Conservation (phyloP, 2,888 invertebrate species). For the Nephrocerus scutellatus region DNA sequence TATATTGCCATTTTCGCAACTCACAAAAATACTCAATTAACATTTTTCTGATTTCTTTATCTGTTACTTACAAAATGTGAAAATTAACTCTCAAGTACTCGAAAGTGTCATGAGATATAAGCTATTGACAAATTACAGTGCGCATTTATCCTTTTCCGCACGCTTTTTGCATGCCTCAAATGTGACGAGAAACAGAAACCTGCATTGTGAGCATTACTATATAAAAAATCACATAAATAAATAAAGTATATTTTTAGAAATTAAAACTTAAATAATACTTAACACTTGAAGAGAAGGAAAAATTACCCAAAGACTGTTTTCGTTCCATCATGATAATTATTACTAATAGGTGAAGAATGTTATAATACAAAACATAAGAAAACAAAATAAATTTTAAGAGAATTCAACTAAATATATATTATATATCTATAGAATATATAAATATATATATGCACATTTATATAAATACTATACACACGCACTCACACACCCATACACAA, state of each 20-base stretch:
- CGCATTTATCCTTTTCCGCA: no score
- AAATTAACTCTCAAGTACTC: no score
- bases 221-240: not conserved
- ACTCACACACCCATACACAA: no score
- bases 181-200: not conserved
- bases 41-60: no score
- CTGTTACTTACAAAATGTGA: no score
- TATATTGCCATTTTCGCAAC: no score
- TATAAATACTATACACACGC: no score
- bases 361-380: conserved; percentile 23
- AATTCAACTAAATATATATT: not conserved
- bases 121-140: no score
- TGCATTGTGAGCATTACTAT: not conserved
- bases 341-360: conserved; percentile 27
- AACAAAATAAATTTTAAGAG: conserved; percentile 18
- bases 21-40: no score
- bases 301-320: conserved; percentile 50
- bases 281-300: conserved; percentile 26
- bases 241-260: conserved; percentile 18
- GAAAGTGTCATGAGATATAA: no score
- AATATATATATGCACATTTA: conserved; percentile 16
- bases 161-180: no score
- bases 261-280: conserved; percentile 8
- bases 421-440: no score
- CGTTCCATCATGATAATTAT: conserved; percentile 49